These are phyloP conservation scores for Falcunculus frontatus DNA, from an alignment of 2,113 vertebrate species.

Conservation along the genomic window DNA sequence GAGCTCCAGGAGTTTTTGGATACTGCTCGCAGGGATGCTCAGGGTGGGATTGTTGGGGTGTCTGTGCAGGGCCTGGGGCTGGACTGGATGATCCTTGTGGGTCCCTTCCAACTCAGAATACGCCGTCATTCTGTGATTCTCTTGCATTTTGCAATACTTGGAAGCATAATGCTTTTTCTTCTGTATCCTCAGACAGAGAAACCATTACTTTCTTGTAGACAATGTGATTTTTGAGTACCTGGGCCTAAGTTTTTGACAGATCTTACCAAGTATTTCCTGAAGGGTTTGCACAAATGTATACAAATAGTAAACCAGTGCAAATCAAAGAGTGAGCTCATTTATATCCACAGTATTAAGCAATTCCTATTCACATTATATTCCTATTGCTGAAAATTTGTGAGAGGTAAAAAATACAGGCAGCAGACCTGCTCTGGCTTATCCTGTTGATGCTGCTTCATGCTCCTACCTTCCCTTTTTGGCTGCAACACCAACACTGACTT, in stretches of 20 bases:
- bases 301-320: background rate
- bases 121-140: background rate
- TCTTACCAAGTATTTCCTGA: background rate
- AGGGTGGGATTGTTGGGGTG: background rate
- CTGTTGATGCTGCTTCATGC: background rate
- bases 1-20: background rate
- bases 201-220: background rate
- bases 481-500: background rate
- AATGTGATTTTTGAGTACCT: background rate
- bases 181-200: background rate
- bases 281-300: background rate
- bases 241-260: background rate
- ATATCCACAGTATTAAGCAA: background rate
- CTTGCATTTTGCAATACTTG: background rate
- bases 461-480: background rate
- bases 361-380: background rate
- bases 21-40: accelerated
- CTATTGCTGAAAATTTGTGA: background rate
- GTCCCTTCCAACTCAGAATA: background rate
- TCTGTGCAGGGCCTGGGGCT: background rate
- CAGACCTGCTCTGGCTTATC: background rate
- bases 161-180: background rate
- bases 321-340: background rate
- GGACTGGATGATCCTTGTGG: accelerated
- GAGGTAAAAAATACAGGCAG: background rate